These are phyloP conservation scores for Epirrhoe alternata DNA, from an alignment of 2,888 invertebrate species.

Conservation along the genomic window DNA sequence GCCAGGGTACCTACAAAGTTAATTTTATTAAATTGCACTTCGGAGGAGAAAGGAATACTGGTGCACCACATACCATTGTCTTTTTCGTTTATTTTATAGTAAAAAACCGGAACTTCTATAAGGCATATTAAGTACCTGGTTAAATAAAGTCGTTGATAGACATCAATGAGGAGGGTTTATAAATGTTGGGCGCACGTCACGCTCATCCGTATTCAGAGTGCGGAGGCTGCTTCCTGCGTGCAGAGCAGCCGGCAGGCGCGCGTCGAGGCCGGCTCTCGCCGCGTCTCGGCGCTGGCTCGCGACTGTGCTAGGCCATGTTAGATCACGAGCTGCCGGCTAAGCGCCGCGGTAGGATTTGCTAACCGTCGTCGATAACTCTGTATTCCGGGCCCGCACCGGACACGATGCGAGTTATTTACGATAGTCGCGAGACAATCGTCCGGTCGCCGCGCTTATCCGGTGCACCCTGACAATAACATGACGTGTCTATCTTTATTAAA, in stretches of 20 bases:
- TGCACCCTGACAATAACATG: constrained; percentile 80
- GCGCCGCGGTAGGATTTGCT: constrained; percentile 63
- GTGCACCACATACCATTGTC: not conserved
- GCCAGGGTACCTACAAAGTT: constrained; percentile 61
- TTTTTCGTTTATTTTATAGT: not conserved
- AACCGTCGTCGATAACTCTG: constrained; percentile 68
- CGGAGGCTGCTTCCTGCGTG: constrained; percentile 76
- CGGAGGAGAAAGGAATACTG: not conserved
- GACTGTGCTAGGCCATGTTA: constrained; percentile 25
- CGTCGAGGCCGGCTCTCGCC: constrained; percentile 1
- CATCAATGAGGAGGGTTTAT: constrained; percentile 50
- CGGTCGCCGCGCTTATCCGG: constrained; percentile 80
- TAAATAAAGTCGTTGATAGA: constrained; percentile 58
- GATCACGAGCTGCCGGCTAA: constrained; percentile 30
- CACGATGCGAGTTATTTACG: constrained; percentile 82
- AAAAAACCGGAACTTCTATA: constrained; percentile 37
- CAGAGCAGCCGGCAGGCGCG: constrained; percentile 48
- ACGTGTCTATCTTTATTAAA: constrained; percentile 82
- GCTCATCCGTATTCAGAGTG: constrained; percentile 79
- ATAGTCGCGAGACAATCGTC: constrained; percentile 81
- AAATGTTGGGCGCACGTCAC: constrained; percentile 59
- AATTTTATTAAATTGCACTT: constrained; percentile 62
- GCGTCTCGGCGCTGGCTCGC: not conserved
- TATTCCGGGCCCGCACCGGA: constrained; percentile 79
- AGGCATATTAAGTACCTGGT: constrained; percentile 1